Evolutionary conservation across 1,140 invertebrate genomes (phyloP).

Genomic region (Centruroides vittatus): DNA sequence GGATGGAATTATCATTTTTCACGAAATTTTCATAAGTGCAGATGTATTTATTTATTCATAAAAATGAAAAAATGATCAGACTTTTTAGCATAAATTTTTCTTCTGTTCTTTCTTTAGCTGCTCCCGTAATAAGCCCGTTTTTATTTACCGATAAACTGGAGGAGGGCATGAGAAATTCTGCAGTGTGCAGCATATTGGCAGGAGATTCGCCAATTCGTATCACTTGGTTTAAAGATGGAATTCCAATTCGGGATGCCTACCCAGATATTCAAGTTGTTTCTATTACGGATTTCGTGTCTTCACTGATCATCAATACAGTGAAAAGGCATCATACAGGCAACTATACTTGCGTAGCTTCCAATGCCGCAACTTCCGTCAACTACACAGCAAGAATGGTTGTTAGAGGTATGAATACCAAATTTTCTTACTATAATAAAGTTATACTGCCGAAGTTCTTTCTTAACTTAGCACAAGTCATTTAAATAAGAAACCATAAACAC

Average conservation of each 20-base stretch:
- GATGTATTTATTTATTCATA: too few relatives aligned
- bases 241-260: slow-evolving; percentile 20
- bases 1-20: too few relatives aligned
- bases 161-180: slow-evolving; percentile 21
- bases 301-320: slow-evolving; percentile 56
- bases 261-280: slow-evolving; percentile 18
- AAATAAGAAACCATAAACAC: too few relatives aligned
- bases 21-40: too few relatives aligned
- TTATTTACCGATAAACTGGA: slow-evolving; percentile 20
- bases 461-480: too few relatives aligned
- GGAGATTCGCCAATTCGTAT: slow-evolving; percentile 55
- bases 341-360: slow-evolving; percentile 65
- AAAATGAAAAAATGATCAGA: too few relatives aligned
- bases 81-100: not conserved
- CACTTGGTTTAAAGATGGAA: slow-evolving; percentile 57
- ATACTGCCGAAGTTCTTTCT: not conserved
- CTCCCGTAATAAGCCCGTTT: slow-evolving; percentile 21
- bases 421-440: not conserved
- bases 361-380: slow-evolving; percentile 58
- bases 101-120: slow-evolving; percentile 14
- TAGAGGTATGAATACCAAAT: slow-evolving; percentile 44
- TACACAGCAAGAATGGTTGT: slow-evolving; percentile 64
- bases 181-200: slow-evolving; percentile 19
- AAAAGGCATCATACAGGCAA: slow-evolving; percentile 56
- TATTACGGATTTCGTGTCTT: slow-evolving; percentile 21